Conservation (phyloP, 2,888 invertebrate genomes). For the Acleris emargana region DNA sequence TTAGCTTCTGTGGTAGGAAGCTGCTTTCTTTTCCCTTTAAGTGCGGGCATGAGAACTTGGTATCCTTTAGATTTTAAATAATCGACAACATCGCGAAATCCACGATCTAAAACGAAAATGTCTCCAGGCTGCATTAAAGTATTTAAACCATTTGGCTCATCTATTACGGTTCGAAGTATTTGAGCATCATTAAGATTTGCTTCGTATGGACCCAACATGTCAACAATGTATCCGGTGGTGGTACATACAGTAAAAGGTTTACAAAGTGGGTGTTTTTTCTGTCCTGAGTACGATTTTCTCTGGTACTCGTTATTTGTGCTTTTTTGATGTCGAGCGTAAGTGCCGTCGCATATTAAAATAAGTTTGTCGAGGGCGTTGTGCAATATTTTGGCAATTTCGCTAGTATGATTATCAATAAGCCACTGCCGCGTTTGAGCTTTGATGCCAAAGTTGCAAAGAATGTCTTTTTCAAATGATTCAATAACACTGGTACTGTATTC, state of each 20-base stretch:
- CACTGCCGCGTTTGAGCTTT: neutral
- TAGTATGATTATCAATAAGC: neutral
- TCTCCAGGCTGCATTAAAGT: neutral
- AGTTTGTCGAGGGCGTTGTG: neutral
- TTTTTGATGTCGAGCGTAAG: too few relatives aligned
- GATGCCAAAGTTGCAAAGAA: neutral
- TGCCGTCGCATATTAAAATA: neutral
- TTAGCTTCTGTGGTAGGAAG: neutral
- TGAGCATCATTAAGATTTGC: neutral
- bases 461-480: neutral
- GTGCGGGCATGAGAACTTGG: neutral
- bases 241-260: neutral
- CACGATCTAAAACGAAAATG: neutral
- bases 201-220: neutral
- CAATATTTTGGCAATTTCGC: neutral
- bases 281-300: neutral
- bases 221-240: neutral
- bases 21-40: neutral
- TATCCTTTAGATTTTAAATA: constrained; percentile 1
- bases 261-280: neutral
- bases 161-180: neutral
- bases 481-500: neutral
- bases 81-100: neutral
- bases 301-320: neutral
- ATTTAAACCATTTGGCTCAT: neutral